Evolutionary conservation across 37 sponge, comb jelly and placozoan genomes (phyloP), one percentile per base, ranked within the genome.

Genomic region (Corticium candelabrum): DNA sequence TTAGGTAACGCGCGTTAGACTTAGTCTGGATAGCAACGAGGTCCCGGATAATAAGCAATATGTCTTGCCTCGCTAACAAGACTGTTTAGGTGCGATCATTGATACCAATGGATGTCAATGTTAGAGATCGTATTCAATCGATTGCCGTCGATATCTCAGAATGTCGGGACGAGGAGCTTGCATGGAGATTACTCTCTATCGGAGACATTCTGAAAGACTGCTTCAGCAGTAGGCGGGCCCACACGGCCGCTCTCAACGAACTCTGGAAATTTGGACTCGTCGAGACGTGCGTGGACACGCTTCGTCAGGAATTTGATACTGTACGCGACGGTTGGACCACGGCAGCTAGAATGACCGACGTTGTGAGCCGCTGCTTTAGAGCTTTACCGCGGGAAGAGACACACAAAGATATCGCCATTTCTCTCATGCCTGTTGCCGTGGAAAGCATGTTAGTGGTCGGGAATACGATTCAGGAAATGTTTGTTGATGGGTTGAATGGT

Each of bases 391-490:
- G 15, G 15, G 21, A 27, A 27, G 15, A 50, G 15, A 21, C 62
- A 11, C 15, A 50, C 15, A 11, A 27, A 11, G 62, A 50, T 50
- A 27, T 50, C 62, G 62, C 62, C 21, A n/a, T n/a, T n/a, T n/a
- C n/a, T n/a, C n/a, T n/a, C n/a, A n/a, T n/a, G n/a, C 21, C 62
- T 11, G 21, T 27, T 21, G 83, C 86, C 0, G 73, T 76, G 0
- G 86, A 89, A 41, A 85, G 86, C 7, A 38, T 89, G 37, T 80
- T 89, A 0, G 74, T 89, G 2, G 67, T 89, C 2, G 84, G 83
- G 38, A 89, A 83, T 40, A 82, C 62, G 11, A 11, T 27, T 11
- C 62, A 50, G 62, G 62, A 50, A 21, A 50, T 27, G 21, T 50
- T 50, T 21, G 62, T 50, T 21, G 62, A 11, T 21, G 21, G 11